A percentile compares a stretch with the other conserved stretches of the same genome.
Conservation (phyloP, 2,888 invertebrate species). For the Linnaemya vulpina region DNA sequence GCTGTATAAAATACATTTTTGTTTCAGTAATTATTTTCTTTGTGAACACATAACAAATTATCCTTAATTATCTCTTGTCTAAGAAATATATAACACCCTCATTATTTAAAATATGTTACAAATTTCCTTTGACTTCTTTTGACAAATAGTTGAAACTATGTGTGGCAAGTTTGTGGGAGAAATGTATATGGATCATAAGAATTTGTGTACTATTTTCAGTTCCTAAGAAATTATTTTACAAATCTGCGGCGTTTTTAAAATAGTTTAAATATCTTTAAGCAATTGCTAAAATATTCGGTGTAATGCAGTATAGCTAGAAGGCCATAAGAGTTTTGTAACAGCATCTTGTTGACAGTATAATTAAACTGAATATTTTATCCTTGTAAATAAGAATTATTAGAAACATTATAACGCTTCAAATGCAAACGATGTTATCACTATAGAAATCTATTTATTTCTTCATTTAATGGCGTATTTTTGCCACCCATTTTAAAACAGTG, state of each 20-base stretch:
- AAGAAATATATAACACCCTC: neutral
- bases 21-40: neutral
- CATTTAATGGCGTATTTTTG: conserved; percentile 32
- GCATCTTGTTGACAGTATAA: conserved; percentile 35
- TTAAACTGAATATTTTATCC: conserved; percentile 34
- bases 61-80: neutral
- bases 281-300: neutral
- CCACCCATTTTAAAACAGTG: conserved; percentile 3
- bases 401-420: conserved; percentile 28
- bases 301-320: neutral
- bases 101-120: neutral
- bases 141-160: neutral
- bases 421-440: conserved; percentile 40
- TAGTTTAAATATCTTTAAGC: neutral
- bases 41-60: neutral
- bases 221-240: neutral
- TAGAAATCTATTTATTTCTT: conserved; percentile 30
- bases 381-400: conserved; percentile 29
- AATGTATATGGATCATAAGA: neutral
- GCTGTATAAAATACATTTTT: too few relatives aligned
- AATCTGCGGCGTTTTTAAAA: conserved; percentile 11
- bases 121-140: neutral
- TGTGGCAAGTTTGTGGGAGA: neutral
- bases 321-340: neutral
- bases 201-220: neutral